Conservation (phyloP, 1,140 invertebrate genomes). For the Propsilocerus akamusi region DNA sequence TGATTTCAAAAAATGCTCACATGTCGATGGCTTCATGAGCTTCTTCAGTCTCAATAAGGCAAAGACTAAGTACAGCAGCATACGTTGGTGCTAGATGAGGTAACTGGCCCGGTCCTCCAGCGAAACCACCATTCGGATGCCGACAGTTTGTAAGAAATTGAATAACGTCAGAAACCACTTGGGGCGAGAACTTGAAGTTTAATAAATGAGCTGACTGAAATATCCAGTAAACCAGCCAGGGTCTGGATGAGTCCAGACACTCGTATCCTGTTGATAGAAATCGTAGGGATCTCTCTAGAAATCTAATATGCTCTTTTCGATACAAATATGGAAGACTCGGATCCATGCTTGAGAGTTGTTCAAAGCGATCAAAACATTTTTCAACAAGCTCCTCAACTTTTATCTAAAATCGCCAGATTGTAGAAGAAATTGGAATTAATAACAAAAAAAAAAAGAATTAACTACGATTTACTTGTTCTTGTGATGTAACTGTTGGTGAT, state of each 20-base stretch:
- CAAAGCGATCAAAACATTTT: slow-evolving; percentile 39
- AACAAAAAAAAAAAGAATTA: slow-evolving; percentile 6
- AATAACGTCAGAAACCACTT: slow-evolving; percentile 43
- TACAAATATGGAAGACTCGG: slow-evolving; percentile 38
- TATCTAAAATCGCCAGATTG: slow-evolving; percentile 29
- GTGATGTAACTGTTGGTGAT: slow-evolving; percentile 28
- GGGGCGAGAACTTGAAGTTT: slow-evolving; percentile 44
- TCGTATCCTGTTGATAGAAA: slow-evolving; percentile 48
- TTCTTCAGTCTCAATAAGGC: slow-evolving; percentile 70
- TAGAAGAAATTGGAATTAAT: slow-evolving; percentile 5
- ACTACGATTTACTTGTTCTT: slow-evolving; percentile 31
- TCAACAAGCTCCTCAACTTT: slow-evolving; percentile 44
- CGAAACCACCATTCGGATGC: slow-evolving; percentile 70
- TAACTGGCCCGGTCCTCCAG: slow-evolving; percentile 79
- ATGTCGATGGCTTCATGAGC: slow-evolving; percentile 77
- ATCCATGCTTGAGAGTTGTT: slow-evolving; percentile 30
- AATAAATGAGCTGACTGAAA: slow-evolving; percentile 75
- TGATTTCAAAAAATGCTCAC: slow-evolving; percentile 23
- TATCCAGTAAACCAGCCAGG: slow-evolving; percentile 95
- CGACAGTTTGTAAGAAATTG: slow-evolving; percentile 63
- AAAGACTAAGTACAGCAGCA: slow-evolving; percentile 85
- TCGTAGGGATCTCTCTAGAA: slow-evolving; percentile 48
- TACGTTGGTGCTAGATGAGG: slow-evolving; percentile 93
- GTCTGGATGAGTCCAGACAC: slow-evolving; percentile 79
- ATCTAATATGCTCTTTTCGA: slow-evolving; percentile 41